A percentile compares a stretch with the other conserved stretches of the same genome.
Evolutionary conservation across 2,113 vertebrate species (phyloP).

Genomic region (Laterallus jamaicensis): DNA sequence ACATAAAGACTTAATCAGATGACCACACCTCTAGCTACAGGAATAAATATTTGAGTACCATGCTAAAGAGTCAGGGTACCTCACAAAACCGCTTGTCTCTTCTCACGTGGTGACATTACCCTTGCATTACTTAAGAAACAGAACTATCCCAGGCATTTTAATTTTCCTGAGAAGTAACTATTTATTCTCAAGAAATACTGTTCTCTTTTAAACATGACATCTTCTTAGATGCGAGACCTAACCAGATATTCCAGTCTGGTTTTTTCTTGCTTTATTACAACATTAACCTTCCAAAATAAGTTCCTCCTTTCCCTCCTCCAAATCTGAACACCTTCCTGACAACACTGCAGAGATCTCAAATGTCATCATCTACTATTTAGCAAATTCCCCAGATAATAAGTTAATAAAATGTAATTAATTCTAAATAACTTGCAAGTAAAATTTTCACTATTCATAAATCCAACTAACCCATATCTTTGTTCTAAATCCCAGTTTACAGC

Average conservation of each 20-base stretch:
- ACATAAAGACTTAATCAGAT: not conserved
- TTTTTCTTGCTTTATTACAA: not conserved
- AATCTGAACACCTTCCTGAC: not conserved
- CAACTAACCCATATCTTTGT: not conserved
- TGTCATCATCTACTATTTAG: not conserved
- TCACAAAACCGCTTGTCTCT: not conserved
- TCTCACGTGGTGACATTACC: not conserved
- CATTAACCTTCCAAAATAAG: not conserved
- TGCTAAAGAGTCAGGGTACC: not conserved
- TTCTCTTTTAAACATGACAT: not conserved
- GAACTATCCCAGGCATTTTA: slow-evolving; percentile 5
- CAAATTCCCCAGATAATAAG: not conserved
- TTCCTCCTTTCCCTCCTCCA: not conserved
- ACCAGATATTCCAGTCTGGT: not conserved
- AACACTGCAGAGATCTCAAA: not conserved
- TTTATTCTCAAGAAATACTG: not conserved
- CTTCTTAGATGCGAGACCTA: not conserved
- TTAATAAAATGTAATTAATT: not conserved
- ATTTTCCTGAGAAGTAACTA: not conserved
- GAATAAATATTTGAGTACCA: slow-evolving; percentile 38
- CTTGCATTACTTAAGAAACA: not conserved
- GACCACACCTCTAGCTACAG: not conserved
- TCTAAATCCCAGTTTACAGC: not conserved
- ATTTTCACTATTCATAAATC: not conserved
- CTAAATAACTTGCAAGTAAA: not conserved